These are phyloP conservation scores for Strigamia transsilvanica DNA, from an alignment of 2,888 invertebrate species.

Conservation along the genomic window DNA sequence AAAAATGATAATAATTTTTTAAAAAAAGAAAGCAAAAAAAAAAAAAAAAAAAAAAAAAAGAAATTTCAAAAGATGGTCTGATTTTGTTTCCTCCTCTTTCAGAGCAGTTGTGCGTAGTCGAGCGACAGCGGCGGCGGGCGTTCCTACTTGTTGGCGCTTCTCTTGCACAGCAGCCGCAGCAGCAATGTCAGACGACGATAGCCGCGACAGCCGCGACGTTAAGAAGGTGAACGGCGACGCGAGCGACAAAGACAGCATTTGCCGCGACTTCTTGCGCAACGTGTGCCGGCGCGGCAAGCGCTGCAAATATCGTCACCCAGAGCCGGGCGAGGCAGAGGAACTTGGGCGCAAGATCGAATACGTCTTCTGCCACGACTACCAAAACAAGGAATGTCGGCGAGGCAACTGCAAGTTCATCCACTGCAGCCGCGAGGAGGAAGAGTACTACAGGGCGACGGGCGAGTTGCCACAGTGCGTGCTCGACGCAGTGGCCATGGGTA, in stretches of 20 bases:
- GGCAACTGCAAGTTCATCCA: constrained; percentile 80
- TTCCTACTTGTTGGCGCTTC: constrained; percentile 49
- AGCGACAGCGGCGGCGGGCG: constrained; percentile 49
- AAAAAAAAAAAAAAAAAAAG: neutral
- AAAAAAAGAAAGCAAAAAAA: neutral
- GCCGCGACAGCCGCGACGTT: constrained; percentile 55
- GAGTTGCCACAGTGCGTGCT: constrained; percentile 73
- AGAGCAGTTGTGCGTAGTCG: constrained; percentile 49
- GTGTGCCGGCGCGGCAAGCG: constrained; percentile 71
- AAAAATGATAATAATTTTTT: too few relatives aligned
- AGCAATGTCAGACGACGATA: constrained; percentile 55
- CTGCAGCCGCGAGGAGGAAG: constrained; percentile 77
- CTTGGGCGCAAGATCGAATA: constrained; percentile 61
- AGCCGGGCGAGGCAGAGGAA: constrained; percentile 62
- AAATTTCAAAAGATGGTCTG: constrained; percentile 11
- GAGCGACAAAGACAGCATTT: constrained; percentile 66
- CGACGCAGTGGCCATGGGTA: constrained; percentile 62
- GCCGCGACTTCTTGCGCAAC: constrained; percentile 71
- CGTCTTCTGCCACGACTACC: constrained; percentile 71
- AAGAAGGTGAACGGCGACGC: constrained; percentile 54
- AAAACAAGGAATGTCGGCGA: constrained; percentile 79
- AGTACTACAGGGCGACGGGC: constrained; percentile 75
- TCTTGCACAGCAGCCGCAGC: constrained; percentile 50
- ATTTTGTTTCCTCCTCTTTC: constrained; percentile 49
- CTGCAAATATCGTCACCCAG: constrained; percentile 69